Evolutionary conservation across 2,113 vertebrate genomes (phyloP).

Genomic region (Ptilorrhoa leucosticta): DNA sequence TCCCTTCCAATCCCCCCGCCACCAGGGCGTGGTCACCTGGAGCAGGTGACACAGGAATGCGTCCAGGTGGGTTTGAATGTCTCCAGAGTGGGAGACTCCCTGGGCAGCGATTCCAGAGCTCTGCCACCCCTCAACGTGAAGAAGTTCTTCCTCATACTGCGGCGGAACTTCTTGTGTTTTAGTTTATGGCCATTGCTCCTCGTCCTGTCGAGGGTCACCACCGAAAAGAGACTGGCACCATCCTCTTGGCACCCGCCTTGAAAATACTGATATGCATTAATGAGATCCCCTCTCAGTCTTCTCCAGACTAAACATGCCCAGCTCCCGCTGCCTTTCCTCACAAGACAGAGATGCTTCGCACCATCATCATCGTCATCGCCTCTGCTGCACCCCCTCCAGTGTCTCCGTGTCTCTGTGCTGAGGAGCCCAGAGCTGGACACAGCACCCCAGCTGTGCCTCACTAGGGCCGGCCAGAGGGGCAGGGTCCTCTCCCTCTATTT

Average conservation of each 20-base stretch:
- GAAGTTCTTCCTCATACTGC: not conserved
- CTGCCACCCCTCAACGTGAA: not conserved
- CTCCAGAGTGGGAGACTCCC: not conserved
- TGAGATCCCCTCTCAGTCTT: not conserved
- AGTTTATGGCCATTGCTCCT: not conserved
- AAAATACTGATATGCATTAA: not conserved
- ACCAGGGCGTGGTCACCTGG: too few relatives aligned
- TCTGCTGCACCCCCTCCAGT: not conserved
- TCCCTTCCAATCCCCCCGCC: fast-evolving
- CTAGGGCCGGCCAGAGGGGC: too few relatives aligned
- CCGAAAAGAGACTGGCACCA: too few relatives aligned
- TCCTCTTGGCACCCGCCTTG: not conserved
- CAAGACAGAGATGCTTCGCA: not conserved
- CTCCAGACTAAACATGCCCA: not conserved
- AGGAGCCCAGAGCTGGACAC: not conserved
- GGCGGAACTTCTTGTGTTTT: not conserved
- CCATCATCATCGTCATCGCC: too few relatives aligned
- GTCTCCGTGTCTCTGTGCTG: not conserved
- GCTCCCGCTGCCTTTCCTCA: not conserved
- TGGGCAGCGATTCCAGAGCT: not conserved
- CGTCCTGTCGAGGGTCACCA: not conserved
- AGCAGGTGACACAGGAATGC: not conserved
- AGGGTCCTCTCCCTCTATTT: fast-evolving
- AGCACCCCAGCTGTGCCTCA: too few relatives aligned
- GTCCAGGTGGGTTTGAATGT: not conserved